Evolutionary conservation across 1,140 invertebrate genomes (phyloP).

Genomic region (Leptinotarsa undecemlineata): DNA sequence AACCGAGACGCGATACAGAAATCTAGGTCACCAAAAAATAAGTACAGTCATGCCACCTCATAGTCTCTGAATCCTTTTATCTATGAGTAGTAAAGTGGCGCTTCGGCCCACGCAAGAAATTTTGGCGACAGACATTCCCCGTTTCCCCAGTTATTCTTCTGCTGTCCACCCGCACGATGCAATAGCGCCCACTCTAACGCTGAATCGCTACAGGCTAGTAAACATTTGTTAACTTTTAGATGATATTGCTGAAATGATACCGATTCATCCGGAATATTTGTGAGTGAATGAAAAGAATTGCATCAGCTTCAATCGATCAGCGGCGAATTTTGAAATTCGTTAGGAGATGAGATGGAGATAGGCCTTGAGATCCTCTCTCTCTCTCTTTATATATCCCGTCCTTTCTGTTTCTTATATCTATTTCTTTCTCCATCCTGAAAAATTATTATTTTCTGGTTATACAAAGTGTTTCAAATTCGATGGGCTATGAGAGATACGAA

Average conservation of each 20-base stretch:
- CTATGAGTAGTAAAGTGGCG: not conserved
- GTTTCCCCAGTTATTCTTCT: not conserved
- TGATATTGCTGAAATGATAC: not conserved
- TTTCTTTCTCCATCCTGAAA: no score
- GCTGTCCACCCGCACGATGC: conserved; percentile 1
- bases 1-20: not conserved
- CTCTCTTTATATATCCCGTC: no score
- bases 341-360: no score
- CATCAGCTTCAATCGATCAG: no score
- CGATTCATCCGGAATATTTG: not conserved
- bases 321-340: no score
- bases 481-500: no score
- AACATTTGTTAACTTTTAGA: conserved; percentile 2
- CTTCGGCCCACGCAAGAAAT: not conserved
- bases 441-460: no score
- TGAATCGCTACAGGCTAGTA: not conserved
- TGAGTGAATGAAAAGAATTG: not conserved
- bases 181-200: not conserved
- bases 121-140: not conserved
- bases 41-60: conserved; percentile 5
- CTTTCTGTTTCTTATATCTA: no score
- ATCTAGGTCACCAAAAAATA: not conserved
- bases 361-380: no score
- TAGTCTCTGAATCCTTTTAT: conserved; percentile 8
- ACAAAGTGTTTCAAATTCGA: no score